Evolutionary conservation across 2,888 invertebrate genomes (phyloP).

Genomic region (Ectemnius cavifrons): DNA sequence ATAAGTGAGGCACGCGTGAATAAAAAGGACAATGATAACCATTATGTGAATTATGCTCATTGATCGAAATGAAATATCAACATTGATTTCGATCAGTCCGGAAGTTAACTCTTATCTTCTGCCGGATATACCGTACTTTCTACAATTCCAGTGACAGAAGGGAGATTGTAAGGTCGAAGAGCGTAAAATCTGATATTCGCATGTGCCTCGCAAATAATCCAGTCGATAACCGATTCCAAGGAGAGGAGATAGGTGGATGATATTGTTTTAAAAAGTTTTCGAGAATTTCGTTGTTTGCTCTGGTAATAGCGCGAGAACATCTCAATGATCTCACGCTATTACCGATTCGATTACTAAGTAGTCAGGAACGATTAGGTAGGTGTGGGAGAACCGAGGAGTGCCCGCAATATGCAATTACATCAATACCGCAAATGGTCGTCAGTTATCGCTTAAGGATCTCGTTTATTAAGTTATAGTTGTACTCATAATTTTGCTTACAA

Average conservation of each 20-base stretch:
- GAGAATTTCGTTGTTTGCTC: too few species aligned
- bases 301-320: not conserved
- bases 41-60: too few species aligned
- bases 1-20: constrained; percentile 1
- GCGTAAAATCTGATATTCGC: not conserved
- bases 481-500: constrained; percentile 9
- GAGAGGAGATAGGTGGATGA: too few species aligned
- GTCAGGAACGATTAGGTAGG: not conserved
- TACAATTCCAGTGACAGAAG: too few species aligned
- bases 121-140: too few species aligned
- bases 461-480: constrained; percentile 30
- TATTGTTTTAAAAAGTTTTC: too few species aligned
- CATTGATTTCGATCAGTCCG: too few species aligned
- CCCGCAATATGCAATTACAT: constrained; percentile 20
- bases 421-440: constrained; percentile 20
- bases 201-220: too few species aligned
- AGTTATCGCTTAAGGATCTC: constrained; percentile 31
- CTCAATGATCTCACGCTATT: not conserved
- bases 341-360: constrained; percentile 1
- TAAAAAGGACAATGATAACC: not conserved
- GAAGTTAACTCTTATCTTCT: too few species aligned
- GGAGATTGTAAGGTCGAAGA: not conserved
- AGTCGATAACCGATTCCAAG: too few species aligned
- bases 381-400: constrained; percentile 1
- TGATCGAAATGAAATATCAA: too few species aligned